A percentile compares a stretch with the other conserved stretches of the same genome.
phyloP scores from a whole-genome alignment of 2,888 invertebrate species.

The Zaprionus obscuricornis region DNA sequence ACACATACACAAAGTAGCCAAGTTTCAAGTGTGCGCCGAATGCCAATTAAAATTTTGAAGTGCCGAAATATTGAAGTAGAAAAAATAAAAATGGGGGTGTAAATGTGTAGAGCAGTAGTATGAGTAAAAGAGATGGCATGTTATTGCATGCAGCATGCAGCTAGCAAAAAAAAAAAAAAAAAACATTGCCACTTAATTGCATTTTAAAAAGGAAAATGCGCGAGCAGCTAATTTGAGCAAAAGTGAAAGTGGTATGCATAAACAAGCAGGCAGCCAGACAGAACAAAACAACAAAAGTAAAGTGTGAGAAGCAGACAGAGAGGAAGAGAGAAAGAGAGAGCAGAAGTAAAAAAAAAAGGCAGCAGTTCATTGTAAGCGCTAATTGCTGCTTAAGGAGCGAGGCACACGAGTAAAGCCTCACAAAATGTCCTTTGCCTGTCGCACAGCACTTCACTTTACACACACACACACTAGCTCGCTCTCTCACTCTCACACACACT shows the following conservation, averaged over 20 bases:
- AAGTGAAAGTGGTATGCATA: conserved; percentile 72
- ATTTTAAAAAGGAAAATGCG: conserved; percentile 69
- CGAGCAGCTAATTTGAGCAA: conserved; percentile 69
- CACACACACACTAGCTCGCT: background rate
- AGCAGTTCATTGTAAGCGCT: conserved; percentile 60
- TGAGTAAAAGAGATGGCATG: background rate
- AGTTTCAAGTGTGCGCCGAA: conserved; percentile 64
- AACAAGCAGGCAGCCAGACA: conserved; percentile 52
- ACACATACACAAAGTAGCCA: conserved; percentile 52
- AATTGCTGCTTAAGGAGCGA: conserved; percentile 68
- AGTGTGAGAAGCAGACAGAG: background rate
- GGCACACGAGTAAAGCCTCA: conserved; percentile 22
- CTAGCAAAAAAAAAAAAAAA: conserved; percentile 24
- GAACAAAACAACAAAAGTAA: background rate
- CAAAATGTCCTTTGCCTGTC: conserved; percentile 46
- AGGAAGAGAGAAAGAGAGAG: background rate
- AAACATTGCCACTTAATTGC: conserved; percentile 69
- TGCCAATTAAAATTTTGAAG: conserved; percentile 70
- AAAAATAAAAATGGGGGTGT: background rate
- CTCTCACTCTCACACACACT: background rate
- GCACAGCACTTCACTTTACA: no score
- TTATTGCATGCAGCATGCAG: conserved; percentile 31
- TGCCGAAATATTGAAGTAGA: conserved; percentile 21
- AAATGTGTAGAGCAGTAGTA: background rate
- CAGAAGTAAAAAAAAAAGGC: conserved; percentile 8